These are phyloP conservation scores for Erannis defoliaria DNA, from an alignment of 2,888 invertebrate species.

Conservation along the genomic window DNA sequence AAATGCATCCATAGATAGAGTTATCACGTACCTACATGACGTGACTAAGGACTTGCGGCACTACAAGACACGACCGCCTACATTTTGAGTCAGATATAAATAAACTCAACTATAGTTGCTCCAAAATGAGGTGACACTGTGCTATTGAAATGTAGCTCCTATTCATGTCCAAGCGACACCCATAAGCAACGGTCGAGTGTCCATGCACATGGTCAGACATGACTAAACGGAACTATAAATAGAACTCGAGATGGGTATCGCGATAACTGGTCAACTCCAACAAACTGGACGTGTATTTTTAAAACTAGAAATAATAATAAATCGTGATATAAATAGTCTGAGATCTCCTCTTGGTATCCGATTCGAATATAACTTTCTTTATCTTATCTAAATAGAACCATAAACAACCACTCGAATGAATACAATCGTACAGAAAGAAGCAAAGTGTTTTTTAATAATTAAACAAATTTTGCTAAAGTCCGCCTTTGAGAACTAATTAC, in stretches of 20 bases:
- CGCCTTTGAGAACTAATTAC: no score
- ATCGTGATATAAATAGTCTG: not conserved
- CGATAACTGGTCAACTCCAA: conserved; percentile 73
- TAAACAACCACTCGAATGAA: no score
- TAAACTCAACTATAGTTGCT: conserved; percentile 18
- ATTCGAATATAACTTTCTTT: not conserved
- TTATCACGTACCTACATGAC: conserved; percentile 2
- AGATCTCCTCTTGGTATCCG: not conserved
- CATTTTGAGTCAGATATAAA: conserved; percentile 30
- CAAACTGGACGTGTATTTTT: conserved; percentile 65
- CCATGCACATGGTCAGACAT: conserved; percentile 64
- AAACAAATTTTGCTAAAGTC: no score
- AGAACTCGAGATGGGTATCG: conserved; percentile 67
- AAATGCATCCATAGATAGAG: not conserved
- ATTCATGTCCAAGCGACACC: conserved; percentile 23
- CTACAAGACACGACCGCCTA: conserved; percentile 25
- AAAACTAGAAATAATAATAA: conserved; percentile 68
- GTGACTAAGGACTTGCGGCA: conserved; percentile 8
- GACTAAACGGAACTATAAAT: conserved; percentile 76
- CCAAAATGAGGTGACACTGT: conserved; percentile 30
- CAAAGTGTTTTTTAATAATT: no score
- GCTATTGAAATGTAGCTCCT: conserved; percentile 33
- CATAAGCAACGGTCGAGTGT: conserved; percentile 37
- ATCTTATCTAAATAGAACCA: not conserved
- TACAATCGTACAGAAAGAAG: no score